Base-by-base conservation (phyloP, 2,797 vertebrate genomes). In the Xenentodon cancila region DNA sequence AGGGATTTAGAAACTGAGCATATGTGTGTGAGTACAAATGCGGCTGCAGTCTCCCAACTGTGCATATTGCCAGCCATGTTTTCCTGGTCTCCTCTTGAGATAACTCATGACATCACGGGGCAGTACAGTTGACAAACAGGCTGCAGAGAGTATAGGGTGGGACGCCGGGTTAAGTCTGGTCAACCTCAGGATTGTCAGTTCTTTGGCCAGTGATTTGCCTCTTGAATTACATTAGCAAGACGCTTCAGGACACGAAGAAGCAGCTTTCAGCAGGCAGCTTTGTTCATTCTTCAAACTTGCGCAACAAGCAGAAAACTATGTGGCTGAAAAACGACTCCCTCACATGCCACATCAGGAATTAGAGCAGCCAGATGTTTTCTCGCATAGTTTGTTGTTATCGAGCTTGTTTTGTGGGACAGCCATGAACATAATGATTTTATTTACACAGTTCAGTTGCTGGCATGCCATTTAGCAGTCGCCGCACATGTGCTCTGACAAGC, bases 331-430 rank as follows among this genome's bases (percentile, higher is more conserved):
- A 69, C 16, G 30, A 67, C 71, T 79, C 68, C 30, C 30, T 30
- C 30, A 47, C 60, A 52, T 61, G 65, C 54, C 77, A 68, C 73
- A 73, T 60, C 20, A 30, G 59, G 40, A 63, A 70, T 72, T 57
- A 34, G 22, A 54, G 59, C 55, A 50, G 57, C 73, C 84, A 90
- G 77, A 88, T 86, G 87, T 85, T 79, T 81, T 69, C 50, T 59
- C 57, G 42, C 27, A 53, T 27, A 78, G 58, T 7, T 46, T 44
- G 65, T 74, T 37, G 9, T 64, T 68, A 72, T 76, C 53, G 21
- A 34, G 34, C 37, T 65, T 60, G 56, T 74, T 83, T 84, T 61
- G 70, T 54, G 40, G 53, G 55, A 55, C 69, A 59, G 50, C 53
- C 46, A 32, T 61, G 48, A 71, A 58, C 63, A 67, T 27, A 57